These are phyloP conservation scores for Linurgus olivaceus DNA, from an alignment of 2,797 vertebrate genomes.

Conservation along the genomic window DNA sequence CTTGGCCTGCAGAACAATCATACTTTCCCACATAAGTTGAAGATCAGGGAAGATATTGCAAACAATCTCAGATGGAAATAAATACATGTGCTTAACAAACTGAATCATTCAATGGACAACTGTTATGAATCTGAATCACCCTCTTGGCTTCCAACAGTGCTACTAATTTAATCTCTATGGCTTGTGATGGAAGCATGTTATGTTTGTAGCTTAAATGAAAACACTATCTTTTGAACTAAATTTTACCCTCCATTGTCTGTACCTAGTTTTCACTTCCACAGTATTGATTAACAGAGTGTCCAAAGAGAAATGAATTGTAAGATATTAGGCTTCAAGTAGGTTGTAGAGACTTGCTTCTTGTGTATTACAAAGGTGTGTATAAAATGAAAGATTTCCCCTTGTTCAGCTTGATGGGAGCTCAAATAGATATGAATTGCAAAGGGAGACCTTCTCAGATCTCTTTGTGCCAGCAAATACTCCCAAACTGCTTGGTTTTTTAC, in stretches of 20 bases:
- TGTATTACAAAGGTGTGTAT: not conserved
- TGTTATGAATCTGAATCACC: not conserved
- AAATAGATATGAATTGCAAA: not conserved
- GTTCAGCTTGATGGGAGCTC: not conserved
- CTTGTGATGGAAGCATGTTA: not conserved
- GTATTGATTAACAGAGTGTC: rapidly evolving
- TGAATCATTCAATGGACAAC: not conserved
- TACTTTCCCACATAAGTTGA: not conserved
- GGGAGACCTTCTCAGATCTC: not conserved
- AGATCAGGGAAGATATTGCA: not conserved
- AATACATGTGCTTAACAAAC: not conserved
- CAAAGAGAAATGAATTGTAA: not conserved
- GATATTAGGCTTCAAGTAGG: not conserved
- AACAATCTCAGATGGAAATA: not conserved
- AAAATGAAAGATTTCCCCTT: not conserved
- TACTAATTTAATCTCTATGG: not conserved
- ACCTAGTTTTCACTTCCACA: not conserved
- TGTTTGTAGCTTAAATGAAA: not conserved
- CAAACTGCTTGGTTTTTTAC: not conserved
- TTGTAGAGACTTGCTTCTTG: not conserved
- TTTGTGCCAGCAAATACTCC: not conserved
- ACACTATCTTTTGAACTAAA: not conserved
- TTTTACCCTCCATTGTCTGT: not conserved
- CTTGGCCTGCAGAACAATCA: not conserved
- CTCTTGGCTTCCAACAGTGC: not conserved